These are phyloP conservation scores for Lithophane leautieri DNA, from an alignment of 2,888 invertebrate genomes.

Conservation along the genomic window DNA sequence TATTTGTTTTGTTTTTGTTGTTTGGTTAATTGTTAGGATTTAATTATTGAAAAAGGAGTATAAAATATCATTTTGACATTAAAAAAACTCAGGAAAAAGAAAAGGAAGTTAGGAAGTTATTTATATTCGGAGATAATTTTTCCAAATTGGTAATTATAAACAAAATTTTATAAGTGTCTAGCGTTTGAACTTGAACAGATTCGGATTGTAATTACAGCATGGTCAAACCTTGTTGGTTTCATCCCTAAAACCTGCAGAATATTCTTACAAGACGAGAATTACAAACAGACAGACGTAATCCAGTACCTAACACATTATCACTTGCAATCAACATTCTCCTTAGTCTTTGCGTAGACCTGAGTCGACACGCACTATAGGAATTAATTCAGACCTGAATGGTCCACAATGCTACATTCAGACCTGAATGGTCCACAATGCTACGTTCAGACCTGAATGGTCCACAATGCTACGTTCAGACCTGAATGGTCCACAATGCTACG, in stretches of 20 bases:
- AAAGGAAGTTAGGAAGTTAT: background rate
- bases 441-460: constrained; percentile 2
- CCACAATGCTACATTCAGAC: no score
- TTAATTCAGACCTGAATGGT: background rate
- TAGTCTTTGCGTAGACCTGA: background rate
- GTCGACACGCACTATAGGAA: constrained; percentile 2
- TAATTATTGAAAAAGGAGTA: constrained; percentile 17
- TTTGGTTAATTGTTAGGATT: constrained; percentile 24
- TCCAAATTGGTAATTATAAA: background rate
- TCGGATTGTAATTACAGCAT: background rate
- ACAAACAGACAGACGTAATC: background rate
- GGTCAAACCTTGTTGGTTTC: background rate
- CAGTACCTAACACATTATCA: background rate
- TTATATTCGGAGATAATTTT: background rate
- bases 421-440: background rate
- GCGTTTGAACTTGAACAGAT: background rate
- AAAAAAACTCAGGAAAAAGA: background rate
- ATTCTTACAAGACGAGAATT: background rate
- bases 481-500: background rate
- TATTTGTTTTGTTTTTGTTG: constrained; percentile 27
- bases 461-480: constrained; percentile 2
- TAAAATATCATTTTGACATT: background rate
- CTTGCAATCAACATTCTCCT: background rate
- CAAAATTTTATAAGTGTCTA: no score
- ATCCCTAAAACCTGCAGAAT: background rate